phyloP scores from a whole-genome alignment of 2,888 invertebrate genomes.

The Andrena minutula region DNA sequence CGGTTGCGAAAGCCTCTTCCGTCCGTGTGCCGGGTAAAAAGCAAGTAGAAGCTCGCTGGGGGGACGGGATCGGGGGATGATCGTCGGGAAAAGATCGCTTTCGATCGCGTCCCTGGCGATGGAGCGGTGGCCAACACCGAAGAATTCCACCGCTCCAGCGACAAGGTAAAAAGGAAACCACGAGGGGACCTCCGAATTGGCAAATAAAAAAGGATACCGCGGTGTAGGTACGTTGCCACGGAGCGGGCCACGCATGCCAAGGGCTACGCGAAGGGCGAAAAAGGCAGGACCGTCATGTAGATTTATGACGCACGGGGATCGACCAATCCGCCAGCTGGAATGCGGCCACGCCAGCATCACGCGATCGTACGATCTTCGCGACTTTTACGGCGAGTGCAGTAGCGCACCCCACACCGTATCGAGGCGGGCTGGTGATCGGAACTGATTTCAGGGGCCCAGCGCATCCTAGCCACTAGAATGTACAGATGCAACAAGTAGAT shows the following conservation, averaged over 20 bases:
- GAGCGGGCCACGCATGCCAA: slow-evolving; percentile 44
- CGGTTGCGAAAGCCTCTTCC: slow-evolving; percentile 51
- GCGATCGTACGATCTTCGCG: slow-evolving; percentile 68
- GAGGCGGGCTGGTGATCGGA: slow-evolving; percentile 20
- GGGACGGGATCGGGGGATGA: no score
- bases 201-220: slow-evolving; percentile 18
- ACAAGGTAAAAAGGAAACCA: background rate
- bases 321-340: slow-evolving; percentile 70
- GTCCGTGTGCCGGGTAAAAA: no score
- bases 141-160: slow-evolving; percentile 7
- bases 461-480: background rate
- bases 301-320: slow-evolving; percentile 69
- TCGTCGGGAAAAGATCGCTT: background rate
- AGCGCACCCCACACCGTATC: slow-evolving; percentile 39
- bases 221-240: slow-evolving; percentile 19
- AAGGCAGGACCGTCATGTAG: slow-evolving; percentile 63
- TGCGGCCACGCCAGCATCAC: slow-evolving; percentile 71
- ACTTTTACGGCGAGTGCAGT: slow-evolving; percentile 62
- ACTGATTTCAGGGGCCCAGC: slow-evolving; percentile 16
- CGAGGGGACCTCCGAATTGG: slow-evolving; percentile 32
- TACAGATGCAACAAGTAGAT: background rate
- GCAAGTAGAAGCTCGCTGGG: no score
- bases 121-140: background rate
- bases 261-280: slow-evolving; percentile 67
- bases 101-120: background rate